phyloP scores from a whole-genome alignment of 2,113 vertebrate species.

The Alethe diademata region DNA sequence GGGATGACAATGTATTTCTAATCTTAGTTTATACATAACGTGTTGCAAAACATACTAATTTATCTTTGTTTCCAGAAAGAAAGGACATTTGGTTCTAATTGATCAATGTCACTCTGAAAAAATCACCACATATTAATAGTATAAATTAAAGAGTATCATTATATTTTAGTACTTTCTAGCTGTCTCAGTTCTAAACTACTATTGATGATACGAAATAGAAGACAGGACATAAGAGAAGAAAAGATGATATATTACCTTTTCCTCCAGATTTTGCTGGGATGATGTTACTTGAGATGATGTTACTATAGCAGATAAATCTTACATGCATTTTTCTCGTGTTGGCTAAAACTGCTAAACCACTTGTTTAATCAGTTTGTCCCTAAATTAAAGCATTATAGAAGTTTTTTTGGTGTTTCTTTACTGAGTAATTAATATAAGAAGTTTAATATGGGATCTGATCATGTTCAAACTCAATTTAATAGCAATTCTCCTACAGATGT shows the following conservation, averaged over 20 bases:
- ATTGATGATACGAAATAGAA: background rate
- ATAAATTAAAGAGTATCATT: background rate
- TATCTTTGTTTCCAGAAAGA: background rate
- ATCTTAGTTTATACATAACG: background rate
- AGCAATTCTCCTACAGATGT: background rate
- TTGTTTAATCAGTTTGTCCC: background rate
- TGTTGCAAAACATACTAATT: background rate
- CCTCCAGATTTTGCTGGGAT: background rate
- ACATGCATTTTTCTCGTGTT: background rate
- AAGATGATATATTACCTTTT: background rate
- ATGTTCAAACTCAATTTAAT: background rate
- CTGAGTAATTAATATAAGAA: background rate
- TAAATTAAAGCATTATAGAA: conserved; percentile 12
- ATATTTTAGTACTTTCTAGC: background rate
- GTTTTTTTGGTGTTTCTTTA: conserved; percentile 13
- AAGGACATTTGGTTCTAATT: background rate
- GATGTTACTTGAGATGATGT: background rate
- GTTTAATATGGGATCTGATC: background rate
- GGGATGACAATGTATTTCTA: background rate
- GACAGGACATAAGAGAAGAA: background rate
- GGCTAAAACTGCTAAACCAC: conserved; percentile 10
- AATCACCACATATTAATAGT: background rate
- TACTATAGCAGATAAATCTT: background rate
- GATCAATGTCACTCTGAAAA: background rate
- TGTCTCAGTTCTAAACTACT: background rate